Conservation (phyloP, 2,888 invertebrate genomes). For the Orthosia incerta region DNA sequence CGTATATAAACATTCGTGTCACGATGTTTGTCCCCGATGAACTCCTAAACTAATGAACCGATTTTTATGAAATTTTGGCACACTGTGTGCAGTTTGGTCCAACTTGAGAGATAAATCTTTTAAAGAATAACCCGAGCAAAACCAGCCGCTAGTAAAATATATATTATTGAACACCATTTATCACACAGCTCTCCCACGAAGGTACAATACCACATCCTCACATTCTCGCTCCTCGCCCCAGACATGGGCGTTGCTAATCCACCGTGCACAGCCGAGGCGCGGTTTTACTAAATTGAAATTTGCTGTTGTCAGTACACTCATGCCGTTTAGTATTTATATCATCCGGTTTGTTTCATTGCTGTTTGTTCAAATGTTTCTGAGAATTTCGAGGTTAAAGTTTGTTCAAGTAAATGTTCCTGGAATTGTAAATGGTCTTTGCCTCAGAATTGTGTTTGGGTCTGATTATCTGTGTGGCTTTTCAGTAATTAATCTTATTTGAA, state of each 20-base stretch:
- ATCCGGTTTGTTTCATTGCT: conserved; percentile 55
- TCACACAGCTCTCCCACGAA: too few relatives aligned
- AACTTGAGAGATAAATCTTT: too few relatives aligned
- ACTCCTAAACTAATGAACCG: too few relatives aligned
- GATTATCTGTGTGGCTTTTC: too few relatives aligned
- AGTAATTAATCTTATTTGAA: neutral
- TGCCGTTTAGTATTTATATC: conserved; percentile 61
- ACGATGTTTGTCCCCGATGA: too few relatives aligned
- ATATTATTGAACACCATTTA: too few relatives aligned
- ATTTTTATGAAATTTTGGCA: too few relatives aligned
- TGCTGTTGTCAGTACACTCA: conserved; percentile 77
- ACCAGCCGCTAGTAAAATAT: too few relatives aligned
- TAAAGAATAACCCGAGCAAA: too few relatives aligned
- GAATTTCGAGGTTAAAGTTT: conserved; percentile 10
- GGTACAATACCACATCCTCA: conserved; percentile 46
- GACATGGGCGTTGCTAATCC: conserved; percentile 74
- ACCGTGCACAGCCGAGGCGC: conserved; percentile 70
- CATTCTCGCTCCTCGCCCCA: conserved; percentile 39
- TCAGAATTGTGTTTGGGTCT: neutral
- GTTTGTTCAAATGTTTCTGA: conserved; percentile 35
- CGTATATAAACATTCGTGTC: too few relatives aligned
- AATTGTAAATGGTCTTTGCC: neutral
- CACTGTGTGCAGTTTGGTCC: too few relatives aligned
- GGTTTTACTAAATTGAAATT: conserved; percentile 87
- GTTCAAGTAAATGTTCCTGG: conserved; percentile 4